Evolutionary conservation across 2,113 vertebrate species (phyloP), one percentile per base, ranked within the genome.

Genomic region (Egretta garzetta): DNA sequence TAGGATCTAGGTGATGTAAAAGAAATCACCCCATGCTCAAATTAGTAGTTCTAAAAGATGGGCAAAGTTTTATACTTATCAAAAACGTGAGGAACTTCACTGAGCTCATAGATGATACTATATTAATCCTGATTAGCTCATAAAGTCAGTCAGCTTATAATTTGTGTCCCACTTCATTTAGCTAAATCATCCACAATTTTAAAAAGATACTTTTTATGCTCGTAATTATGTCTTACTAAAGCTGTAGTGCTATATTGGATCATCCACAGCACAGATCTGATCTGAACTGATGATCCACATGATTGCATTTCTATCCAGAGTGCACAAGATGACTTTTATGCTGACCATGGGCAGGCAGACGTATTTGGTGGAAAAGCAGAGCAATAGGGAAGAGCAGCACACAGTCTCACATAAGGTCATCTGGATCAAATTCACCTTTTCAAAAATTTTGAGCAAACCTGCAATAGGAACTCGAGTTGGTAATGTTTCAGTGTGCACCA

Each of bases 51-150:
- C 58, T 41, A 71, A 86, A 89, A 88, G 90, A 66, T 39, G 74
- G 56, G 62, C 49, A 87, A 75, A 82, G 56, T 84, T 85, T 89
- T 85, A 68, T 17, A 56, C 62, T 95, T 91, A 62, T 32, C 32
- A 79, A 88, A 96, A 96, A 55, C 3, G 3, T 62, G 77, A 84
- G 66, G 74, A 91, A 82, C 45, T 68, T 95, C 80, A 79, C 64
- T 35, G 45, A 79, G 64, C 43, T 85, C 73, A 52, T 5, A 53
- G 93, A 60, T 49, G 14, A 56, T 68, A 56, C 50, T 79, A 33
- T 58, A 94, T 85, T 87, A 93, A 87, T 90, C 74, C 66, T 94
- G 77, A 96, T 90, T 91, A 93, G 60, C 80, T 96, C 91, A 73
- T 91, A 93, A 94, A 96, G 30, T 83, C 90, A 79, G 70, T 56